These are phyloP conservation scores for Mythimna lalbum DNA, from an alignment of 2,888 invertebrate species.

Conservation along the genomic window DNA sequence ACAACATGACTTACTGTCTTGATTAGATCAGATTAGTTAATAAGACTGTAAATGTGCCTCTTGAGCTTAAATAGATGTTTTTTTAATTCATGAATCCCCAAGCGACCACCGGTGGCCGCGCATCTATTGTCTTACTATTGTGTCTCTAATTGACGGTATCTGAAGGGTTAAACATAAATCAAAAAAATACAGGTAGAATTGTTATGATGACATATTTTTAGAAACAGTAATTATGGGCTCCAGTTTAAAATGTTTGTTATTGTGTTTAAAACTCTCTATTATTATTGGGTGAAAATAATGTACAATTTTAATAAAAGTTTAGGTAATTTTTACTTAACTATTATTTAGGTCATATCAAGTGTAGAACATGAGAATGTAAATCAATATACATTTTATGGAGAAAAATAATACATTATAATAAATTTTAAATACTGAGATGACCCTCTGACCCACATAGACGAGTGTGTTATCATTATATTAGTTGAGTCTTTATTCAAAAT, in stretches of 20 bases:
- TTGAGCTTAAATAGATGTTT: neutral
- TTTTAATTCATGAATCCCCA: no score
- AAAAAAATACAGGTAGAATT: neutral
- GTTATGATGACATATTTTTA: no score
- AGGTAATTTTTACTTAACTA: neutral
- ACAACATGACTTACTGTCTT: slow-evolving; percentile 1
- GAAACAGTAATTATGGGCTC: no score
- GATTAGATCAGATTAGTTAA: slow-evolving; percentile 15
- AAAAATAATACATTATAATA: neutral
- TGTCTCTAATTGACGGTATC: no score
- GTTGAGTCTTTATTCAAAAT: neutral
- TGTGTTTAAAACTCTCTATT: neutral
- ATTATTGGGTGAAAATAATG: neutral
- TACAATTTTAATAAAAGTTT: no score
- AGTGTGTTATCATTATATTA: neutral
- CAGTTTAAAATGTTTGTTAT: neutral
- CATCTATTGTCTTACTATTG: no score
- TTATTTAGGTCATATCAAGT: slow-evolving; percentile 7
- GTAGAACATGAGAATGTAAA: neutral
- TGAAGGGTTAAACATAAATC: no score
- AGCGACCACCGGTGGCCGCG: no score
- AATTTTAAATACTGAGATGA: neutral
- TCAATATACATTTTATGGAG: neutral
- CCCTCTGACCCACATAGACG: slow-evolving; percentile 23
- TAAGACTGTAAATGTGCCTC: slow-evolving; percentile 1